Conservation (phyloP, 2,113 vertebrate genomes). For the Bubo blakistoni region DNA sequence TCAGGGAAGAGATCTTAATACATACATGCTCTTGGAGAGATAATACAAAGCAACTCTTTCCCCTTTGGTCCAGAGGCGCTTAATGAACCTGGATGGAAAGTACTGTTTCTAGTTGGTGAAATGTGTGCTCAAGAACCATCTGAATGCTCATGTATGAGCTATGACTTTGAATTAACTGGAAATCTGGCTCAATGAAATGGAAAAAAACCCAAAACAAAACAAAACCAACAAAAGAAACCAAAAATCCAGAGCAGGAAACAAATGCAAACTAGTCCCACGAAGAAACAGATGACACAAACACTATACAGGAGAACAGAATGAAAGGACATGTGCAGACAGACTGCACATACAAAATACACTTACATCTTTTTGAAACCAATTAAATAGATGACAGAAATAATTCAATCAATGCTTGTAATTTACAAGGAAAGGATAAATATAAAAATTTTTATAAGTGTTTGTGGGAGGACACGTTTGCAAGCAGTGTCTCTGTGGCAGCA, state of each 20-base stretch:
- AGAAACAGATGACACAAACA: neutral
- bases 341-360: conserved; percentile 1
- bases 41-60: neutral
- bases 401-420: neutral
- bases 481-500: neutral
- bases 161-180: neutral
- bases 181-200: neutral
- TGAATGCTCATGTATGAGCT: neutral
- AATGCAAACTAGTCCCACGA: neutral
- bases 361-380: neutral
- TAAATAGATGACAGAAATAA: neutral
- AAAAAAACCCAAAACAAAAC: neutral
- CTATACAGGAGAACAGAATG: neutral
- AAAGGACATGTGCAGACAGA: neutral
- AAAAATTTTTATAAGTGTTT: neutral
- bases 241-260: neutral
- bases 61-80: neutral
- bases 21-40: neutral
- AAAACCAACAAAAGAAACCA: neutral
- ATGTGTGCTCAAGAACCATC: neutral
- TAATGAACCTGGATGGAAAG: neutral
- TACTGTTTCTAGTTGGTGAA: neutral
- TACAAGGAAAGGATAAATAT: neutral
- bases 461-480: neutral
- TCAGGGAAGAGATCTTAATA: neutral